Evolutionary conservation across 2,888 invertebrate genomes (phyloP), one percentile per base, ranked within the genome.

Genomic region (Gastracanthus pulcherrimus): DNA sequence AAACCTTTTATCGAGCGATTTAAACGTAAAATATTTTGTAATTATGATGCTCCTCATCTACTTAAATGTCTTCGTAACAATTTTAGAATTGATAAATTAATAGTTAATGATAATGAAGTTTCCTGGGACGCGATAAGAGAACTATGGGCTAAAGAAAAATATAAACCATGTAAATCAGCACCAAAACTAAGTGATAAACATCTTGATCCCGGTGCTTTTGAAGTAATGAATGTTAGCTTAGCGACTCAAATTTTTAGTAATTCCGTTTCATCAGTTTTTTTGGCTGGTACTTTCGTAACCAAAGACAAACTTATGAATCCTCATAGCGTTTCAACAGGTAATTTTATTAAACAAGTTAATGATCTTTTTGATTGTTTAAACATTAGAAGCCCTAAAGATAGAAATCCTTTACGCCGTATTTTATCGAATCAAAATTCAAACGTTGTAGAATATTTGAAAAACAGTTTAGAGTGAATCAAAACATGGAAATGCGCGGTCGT

Each of bases 281-380:
- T 75, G 55, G 79, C 86, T n/a, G 85, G 81, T 26, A n/a, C 77
- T 29, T 60, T 75, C 7, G 84, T 84, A 13, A 82, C 79, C 7
- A 82, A 85, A 34, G 3, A 23, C 6, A 45, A 62, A 19, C 80
- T 86, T 31, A 71, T 78, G 69, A 26, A 83, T 60, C 38, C 66
- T 13, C 58, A 74, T n/a, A 66, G 82, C 26, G n/a, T 76, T 23
- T 48, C 72, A 2, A 87, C 85, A 4, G 84, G 85, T 1, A 76
- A 82, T 36, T 87, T 87, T 78, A 29, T 85, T 7, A 78, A 84
- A 76, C 58, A 80, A 48, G 72, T 86, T 5, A 87, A 87, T 66
- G 80, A 85, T 60, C 62, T 85, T 16, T 85, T 85, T 77, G 83
- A 86, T 82, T 84, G 84, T 23, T 80, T 85, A 11, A 86, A 87